Conservation (phyloP, 2,888 invertebrate genomes). For the Lathronympha strigana region DNA sequence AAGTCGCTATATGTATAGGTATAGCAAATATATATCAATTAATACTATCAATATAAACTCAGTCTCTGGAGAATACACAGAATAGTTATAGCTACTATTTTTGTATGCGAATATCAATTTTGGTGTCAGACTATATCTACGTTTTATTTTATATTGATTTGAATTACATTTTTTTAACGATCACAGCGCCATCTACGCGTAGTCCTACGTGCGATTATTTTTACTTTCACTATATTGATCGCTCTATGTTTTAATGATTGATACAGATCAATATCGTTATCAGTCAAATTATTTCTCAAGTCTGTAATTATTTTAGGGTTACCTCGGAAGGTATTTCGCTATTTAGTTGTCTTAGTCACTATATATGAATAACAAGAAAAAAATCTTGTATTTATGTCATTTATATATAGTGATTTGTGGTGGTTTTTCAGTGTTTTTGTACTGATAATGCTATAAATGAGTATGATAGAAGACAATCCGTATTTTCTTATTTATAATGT, state of each 20-base stretch:
- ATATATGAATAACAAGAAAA: background rate
- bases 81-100: too few species aligned
- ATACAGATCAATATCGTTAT: background rate
- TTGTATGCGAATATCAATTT: too few species aligned
- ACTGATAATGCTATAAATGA: constrained; percentile 34
- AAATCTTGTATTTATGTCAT: constrained; percentile 1
- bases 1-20: too few species aligned
- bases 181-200: too few species aligned
- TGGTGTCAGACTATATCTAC: too few species aligned
- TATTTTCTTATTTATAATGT: background rate
- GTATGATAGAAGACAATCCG: background rate
- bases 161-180: too few species aligned
- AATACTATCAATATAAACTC: too few species aligned
- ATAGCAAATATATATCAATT: too few species aligned
- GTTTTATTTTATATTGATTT: too few species aligned
- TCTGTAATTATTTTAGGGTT: constrained; percentile 37
- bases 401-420: constrained; percentile 11
- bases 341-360: constrained; percentile 10
- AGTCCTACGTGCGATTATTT: too few species aligned
- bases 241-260: background rate
- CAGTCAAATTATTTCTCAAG: constrained; percentile 31
- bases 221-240: background rate
- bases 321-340: constrained; percentile 38
- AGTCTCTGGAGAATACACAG: too few species aligned
- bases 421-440: constrained; percentile 28